Percentiles rank a stretch among this genome's conserved stretches.
Evolutionary conservation across 1,140 invertebrate genomes (phyloP).

Genomic region (Drosophila novamexicana): DNA sequence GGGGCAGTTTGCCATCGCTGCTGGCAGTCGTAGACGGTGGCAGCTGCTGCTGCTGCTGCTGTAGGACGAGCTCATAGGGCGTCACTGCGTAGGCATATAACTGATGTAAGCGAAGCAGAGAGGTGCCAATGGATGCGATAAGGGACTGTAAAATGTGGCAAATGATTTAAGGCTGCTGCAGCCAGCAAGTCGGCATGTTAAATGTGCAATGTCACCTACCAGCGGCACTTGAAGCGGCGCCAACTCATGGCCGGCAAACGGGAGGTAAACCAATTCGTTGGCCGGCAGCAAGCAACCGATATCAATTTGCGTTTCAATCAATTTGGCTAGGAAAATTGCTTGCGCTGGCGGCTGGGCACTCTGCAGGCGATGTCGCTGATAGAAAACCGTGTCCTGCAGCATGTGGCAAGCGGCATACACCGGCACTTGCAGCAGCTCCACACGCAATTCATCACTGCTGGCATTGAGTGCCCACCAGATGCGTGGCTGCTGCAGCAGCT

Average conservation of each 20-base stretch:
- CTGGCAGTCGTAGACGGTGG: constrained; percentile 33
- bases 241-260: constrained; percentile 60
- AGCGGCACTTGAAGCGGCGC: constrained; percentile 69
- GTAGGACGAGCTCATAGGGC: constrained; percentile 87
- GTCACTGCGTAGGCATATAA: constrained; percentile 87
- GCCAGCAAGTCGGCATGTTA: constrained; percentile 39
- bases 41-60: constrained; percentile 85
- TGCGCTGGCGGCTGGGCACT: constrained; percentile 56
- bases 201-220: constrained; percentile 66
- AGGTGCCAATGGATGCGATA: constrained; percentile 67
- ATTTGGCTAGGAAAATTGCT: constrained; percentile 80
- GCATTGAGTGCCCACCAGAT: constrained; percentile 71
- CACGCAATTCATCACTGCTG: constrained; percentile 46
- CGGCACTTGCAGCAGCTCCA: constrained; percentile 62
- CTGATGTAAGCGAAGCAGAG: constrained; percentile 81
- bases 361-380: constrained; percentile 64
- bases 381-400: constrained; percentile 79
- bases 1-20: constrained; percentile 85
- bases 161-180: background rate
- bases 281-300: constrained; percentile 47
- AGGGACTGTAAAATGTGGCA: constrained; percentile 38
- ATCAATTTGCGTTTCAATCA: constrained; percentile 83
- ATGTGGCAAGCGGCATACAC: constrained; percentile 42
- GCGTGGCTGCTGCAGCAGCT: constrained; percentile 59
- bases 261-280: constrained; percentile 29